Base-by-base conservation (phyloP, 2,113 vertebrate species). In the Rallus limicola region DNA sequence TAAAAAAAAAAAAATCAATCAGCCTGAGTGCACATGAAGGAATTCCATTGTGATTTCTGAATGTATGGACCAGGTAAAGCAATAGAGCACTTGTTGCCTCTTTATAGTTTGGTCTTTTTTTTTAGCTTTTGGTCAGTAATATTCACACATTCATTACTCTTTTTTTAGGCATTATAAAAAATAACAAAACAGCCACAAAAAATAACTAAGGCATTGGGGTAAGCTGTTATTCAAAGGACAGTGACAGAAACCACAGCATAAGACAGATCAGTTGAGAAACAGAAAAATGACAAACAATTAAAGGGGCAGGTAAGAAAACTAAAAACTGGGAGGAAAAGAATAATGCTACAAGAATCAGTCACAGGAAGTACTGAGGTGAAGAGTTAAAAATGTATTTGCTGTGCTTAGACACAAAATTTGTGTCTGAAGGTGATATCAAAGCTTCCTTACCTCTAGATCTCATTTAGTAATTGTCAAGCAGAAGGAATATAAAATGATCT, bases 391-490 rank as follows among this genome's bases (percentile, higher is more conserved):
- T n/a, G 11, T 33, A 53, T 70, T 33, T 48, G 10, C 38, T 84
- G 50, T 74, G n/a, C 65, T 86, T 74, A 56, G 55, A 74, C n/a
- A 84, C 25, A 82, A 89, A 86, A 86, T 56, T 53, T 84, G 40
- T 69, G 55, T 84, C 69, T 93, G 81, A 89, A 93, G 88, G 75
- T 92, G 74, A 59, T 71, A 90, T 21, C 85, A 85, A 95, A 95
- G 75, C 70, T 63, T 20, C 36, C 13, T 62, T 80, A 88, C 38
- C 38, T 86, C 80, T 65, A 72, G 71, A 82, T 50, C 69, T 81
- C 77, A 84, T 86, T 86, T 78, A 89, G 69, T 38, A 86, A 44
- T 84, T 50, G 9, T 67, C 69, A 77, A 67, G 78, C 25, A 70
- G 82, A 90, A 77, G 29, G 53, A 88, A 88, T 62, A 72, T 34